Conservation (phyloP, 2,888 invertebrate genomes). For the Frankliniella intonsa region DNA sequence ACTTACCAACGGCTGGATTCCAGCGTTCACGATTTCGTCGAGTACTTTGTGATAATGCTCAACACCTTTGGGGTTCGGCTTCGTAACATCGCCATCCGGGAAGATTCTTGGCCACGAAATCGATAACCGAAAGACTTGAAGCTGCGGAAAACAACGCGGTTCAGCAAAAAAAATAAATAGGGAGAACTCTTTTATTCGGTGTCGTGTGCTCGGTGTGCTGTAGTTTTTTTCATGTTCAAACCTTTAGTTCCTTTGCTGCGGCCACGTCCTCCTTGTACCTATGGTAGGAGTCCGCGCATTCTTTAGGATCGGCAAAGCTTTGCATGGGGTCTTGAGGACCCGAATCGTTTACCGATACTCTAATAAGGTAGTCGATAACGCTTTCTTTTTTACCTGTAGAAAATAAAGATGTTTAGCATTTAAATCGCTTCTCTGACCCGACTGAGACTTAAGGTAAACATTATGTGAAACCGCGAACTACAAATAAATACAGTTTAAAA, state of each 20-base stretch:
- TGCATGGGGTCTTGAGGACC: no score
- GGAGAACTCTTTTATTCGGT: not conserved
- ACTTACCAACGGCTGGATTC: not conserved
- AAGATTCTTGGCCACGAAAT: not conserved
- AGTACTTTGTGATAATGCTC: not conserved
- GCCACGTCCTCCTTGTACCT: not conserved
- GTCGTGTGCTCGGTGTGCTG: no score
- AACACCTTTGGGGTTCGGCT: not conserved
- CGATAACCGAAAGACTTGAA: not conserved
- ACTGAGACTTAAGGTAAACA: not conserved
- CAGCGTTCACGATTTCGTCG: not conserved
- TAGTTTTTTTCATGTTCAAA: not conserved
- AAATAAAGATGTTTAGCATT: not conserved
- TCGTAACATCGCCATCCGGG: not conserved
- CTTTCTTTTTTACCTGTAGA: not conserved
- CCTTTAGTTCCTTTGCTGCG: constrained; percentile 3
- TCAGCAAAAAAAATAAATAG: not conserved
- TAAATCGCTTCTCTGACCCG: not conserved
- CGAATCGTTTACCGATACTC: not conserved
- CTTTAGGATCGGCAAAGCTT: not conserved
- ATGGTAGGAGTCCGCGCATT: not conserved
- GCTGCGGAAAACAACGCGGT: not conserved
- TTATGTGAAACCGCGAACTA: no score
- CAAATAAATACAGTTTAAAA: no score
- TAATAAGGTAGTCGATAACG: not conserved